These are phyloP conservation scores for Prochilodus magdalenae DNA, from an alignment of 2,113 vertebrate species.

Conservation along the genomic window DNA sequence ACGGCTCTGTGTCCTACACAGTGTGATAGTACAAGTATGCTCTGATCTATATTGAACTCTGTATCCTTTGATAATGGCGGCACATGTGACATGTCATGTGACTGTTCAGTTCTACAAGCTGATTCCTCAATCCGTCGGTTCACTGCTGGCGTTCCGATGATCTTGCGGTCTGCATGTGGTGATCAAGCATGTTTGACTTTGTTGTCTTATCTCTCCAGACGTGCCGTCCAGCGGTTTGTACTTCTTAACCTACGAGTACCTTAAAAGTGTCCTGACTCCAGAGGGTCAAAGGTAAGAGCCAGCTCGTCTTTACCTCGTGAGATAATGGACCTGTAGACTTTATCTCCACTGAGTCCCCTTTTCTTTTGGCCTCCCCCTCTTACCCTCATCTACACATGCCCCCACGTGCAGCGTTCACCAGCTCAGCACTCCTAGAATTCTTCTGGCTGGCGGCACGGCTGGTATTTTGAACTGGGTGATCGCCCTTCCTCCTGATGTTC, in stretches of 20 bases:
- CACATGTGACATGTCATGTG: neutral
- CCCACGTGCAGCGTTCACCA: slow-evolving; percentile 59
- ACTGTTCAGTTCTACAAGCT: neutral
- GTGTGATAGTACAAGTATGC: neutral
- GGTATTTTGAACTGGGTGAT: slow-evolving; percentile 79
- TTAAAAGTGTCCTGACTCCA: slow-evolving; percentile 73
- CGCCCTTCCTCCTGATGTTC: slow-evolving; percentile 79
- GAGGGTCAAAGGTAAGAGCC: slow-evolving; percentile 72
- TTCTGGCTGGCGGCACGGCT: slow-evolving; percentile 74
- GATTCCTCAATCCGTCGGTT: too few relatives aligned
- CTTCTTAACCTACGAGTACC: slow-evolving; percentile 78
- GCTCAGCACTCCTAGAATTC: slow-evolving; percentile 73
- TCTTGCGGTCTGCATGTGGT: too few relatives aligned
- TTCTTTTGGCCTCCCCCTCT: neutral
- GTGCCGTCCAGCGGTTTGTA: slow-evolving; percentile 79
- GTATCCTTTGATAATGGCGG: neutral
- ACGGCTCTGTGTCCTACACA: neutral
- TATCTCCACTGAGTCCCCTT: neutral
- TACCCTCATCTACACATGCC: neutral
- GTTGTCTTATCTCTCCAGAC: slow-evolving; percentile 62
- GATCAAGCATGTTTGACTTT: neutral
- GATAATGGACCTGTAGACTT: neutral
- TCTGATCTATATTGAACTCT: neutral
- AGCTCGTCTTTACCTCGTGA: neutral
- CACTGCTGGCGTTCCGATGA: too few relatives aligned